Evolutionary conservation across 2,113 vertebrate species (phyloP).

Genomic region (Suricata suricatta): DNA sequence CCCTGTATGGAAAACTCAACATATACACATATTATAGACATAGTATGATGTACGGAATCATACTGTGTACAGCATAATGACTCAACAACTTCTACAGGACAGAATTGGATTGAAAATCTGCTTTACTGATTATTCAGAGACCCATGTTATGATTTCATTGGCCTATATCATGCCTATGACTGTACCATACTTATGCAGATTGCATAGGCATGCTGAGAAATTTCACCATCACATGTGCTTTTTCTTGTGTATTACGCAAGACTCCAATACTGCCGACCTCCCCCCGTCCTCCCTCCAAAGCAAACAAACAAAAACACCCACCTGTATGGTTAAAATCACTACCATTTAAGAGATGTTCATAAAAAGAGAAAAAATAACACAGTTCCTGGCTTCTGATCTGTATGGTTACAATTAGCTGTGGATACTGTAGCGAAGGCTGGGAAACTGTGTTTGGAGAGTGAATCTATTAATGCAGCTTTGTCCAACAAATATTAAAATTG

Average conservation of each 20-base stretch:
- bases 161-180: background rate
- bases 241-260: background rate
- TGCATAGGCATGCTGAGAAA: background rate
- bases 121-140: background rate
- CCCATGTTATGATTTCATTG: background rate
- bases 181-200: background rate
- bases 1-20: background rate
- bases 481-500: conserved; percentile 71
- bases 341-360: background rate
- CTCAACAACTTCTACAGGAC: background rate
- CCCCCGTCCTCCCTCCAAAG: background rate
- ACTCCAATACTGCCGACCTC: background rate
- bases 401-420: background rate
- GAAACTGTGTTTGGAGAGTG: background rate
- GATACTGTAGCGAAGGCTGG: background rate
- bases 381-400: background rate
- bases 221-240: background rate
- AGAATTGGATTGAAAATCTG: background rate
- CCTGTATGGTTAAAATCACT: background rate
- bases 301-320: background rate
- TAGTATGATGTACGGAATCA: background rate
- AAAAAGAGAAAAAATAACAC: background rate
- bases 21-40: background rate
- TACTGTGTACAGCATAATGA: background rate
- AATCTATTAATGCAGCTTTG: conserved; percentile 42